A percentile compares a stretch with the other conserved stretches of the same genome.
phyloP scores from a whole-genome alignment of 2,113 vertebrate genomes.

The Ibidorhyncha struthersii region DNA sequence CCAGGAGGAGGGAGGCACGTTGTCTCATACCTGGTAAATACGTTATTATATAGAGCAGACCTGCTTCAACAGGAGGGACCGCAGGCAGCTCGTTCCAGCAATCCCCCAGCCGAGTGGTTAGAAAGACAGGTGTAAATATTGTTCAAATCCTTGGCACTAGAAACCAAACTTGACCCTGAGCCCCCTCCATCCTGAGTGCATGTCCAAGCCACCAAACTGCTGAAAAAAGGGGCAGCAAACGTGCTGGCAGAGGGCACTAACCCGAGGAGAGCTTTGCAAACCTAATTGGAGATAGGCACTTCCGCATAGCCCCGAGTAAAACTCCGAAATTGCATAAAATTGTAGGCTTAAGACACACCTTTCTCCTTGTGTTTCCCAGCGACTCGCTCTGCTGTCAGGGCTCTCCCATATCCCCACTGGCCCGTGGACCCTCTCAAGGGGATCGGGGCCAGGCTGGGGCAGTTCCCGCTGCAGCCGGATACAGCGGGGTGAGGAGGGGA shows the following conservation, averaged over 20 bases:
- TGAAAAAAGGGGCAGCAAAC: neutral
- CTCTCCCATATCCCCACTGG: neutral
- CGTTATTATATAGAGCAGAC: neutral
- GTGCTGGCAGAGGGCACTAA: neutral
- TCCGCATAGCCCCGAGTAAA: neutral
- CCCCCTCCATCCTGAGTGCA: neutral
- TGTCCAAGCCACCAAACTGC: neutral
- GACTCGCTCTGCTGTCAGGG: too few relatives aligned
- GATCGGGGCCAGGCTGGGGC: neutral
- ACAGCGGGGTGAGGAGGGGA: neutral
- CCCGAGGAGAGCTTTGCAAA: neutral
- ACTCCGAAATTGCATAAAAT: neutral
- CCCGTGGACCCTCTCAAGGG: accelerated
- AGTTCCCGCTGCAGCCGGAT: accelerated
- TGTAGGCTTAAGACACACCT: neutral
- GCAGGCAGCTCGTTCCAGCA: neutral
- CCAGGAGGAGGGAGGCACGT: neutral
- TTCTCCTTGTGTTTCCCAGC: neutral
- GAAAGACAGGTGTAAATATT: neutral
- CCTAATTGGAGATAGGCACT: neutral
- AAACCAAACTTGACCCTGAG: neutral
- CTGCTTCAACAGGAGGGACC: neutral
- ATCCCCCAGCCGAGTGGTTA: neutral
- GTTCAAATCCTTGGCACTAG: neutral
- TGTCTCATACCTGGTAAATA: neutral